These are phyloP conservation scores for Sinodicranocentrus sp. DNA, from an alignment of 2,888 invertebrate genomes.

Conservation along the genomic window DNA sequence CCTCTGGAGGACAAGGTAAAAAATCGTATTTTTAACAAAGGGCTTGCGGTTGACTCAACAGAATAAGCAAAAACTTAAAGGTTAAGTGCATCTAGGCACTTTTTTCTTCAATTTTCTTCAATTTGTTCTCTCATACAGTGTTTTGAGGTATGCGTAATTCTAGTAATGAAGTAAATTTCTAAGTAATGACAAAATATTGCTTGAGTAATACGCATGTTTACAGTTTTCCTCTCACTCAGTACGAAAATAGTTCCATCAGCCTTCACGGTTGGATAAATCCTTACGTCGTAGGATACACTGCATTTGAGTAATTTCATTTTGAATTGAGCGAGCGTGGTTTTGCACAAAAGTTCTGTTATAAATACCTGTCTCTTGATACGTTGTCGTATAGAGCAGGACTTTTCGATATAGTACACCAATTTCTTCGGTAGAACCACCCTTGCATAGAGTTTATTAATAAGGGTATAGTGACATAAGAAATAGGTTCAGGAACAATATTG, in stretches of 20 bases:
- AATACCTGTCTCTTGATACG: too few relatives aligned
- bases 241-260: constrained; percentile 49
- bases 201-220: constrained; percentile 25
- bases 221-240: constrained; percentile 35
- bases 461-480: too few relatives aligned
- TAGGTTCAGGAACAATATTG: too few relatives aligned
- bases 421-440: too few relatives aligned
- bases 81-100: constrained; percentile 44
- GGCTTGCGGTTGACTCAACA: constrained; percentile 50
- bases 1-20: constrained; percentile 68
- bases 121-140: too few relatives aligned
- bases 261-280: constrained; percentile 60
- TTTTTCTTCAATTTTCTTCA: too few relatives aligned
- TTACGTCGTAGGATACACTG: not conserved
- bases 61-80: constrained; percentile 49
- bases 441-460: too few relatives aligned
- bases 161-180: too few relatives aligned
- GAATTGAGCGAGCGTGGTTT: not conserved
- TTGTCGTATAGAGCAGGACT: too few relatives aligned
- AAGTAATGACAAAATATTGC: constrained; percentile 20
- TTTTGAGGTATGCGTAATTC: too few relatives aligned
- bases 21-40: constrained; percentile 48
- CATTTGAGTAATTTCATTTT: not conserved
- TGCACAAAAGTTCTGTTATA: too few relatives aligned
- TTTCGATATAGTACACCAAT: too few relatives aligned